Evolutionary conservation across 2,113 vertebrate species (phyloP).

Genomic region (Dryoscopus gambensis): DNA sequence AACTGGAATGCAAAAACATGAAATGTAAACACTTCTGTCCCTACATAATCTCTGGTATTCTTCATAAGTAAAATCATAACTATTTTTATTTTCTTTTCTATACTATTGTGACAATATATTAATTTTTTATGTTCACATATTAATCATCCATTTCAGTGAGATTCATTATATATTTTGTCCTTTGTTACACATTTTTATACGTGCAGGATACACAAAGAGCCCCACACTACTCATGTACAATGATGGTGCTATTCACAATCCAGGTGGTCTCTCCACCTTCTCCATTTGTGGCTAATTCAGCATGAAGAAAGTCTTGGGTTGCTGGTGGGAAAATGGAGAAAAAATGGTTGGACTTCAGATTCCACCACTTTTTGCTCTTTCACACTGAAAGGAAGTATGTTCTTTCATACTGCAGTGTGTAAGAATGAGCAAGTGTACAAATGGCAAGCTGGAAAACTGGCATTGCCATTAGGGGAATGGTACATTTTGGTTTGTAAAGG

Average conservation of each 20-base stretch:
- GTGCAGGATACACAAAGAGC: neutral
- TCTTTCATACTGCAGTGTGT: neutral
- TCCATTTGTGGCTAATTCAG: neutral
- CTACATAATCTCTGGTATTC: neutral
- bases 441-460: neutral
- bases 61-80: neutral
- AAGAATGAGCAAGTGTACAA: neutral
- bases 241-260: neutral
- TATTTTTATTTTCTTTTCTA: neutral
- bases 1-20: neutral
- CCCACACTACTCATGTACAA: neutral
- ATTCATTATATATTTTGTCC: neutral
- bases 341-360: neutral
- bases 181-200: neutral
- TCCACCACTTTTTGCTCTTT: neutral
- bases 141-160: neutral
- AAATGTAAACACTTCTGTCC: neutral
- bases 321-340: neutral
- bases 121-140: neutral
- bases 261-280: neutral
- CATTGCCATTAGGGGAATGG: neutral
- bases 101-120: neutral
- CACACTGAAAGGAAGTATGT: neutral
- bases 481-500: neutral
- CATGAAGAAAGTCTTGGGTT: neutral